These are phyloP conservation scores for Catamblyrhynchus diadema DNA, from an alignment of 2,797 vertebrate genomes.

Conservation along the genomic window DNA sequence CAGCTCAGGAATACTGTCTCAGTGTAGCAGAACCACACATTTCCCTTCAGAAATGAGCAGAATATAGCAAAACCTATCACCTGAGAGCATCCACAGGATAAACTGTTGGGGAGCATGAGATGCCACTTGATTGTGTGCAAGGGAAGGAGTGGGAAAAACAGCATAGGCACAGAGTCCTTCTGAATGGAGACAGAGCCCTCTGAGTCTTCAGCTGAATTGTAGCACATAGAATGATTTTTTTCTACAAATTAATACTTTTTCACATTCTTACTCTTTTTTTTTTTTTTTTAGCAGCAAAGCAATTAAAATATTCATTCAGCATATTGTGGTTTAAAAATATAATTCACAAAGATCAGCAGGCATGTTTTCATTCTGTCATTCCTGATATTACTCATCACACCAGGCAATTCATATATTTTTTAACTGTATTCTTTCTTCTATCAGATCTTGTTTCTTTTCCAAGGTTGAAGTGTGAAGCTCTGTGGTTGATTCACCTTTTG, in stretches of 20 bases:
- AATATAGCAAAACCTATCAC: neutral
- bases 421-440: neutral
- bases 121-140: neutral
- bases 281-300: neutral
- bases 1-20: neutral
- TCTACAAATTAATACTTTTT: neutral
- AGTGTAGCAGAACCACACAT: neutral
- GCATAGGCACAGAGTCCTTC: neutral
- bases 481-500: slow-evolving; percentile 10
- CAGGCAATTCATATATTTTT: neutral
- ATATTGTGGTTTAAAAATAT: slow-evolving; percentile 21
- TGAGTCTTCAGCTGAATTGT: neutral
- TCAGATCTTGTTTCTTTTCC: neutral
- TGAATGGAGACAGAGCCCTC: neutral
- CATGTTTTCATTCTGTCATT: neutral
- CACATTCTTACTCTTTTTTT: neutral
- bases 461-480: neutral
- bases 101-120: neutral
- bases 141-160: neutral
- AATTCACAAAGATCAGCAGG: neutral
- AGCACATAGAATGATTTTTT: neutral
- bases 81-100: neutral
- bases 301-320: slow-evolving; percentile 39
- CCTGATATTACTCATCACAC: neutral
- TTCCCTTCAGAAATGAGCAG: neutral